These are phyloP conservation scores for Trididemnum nubilum DNA, from an alignment of 23 tunicate species.

Conservation along the genomic window DNA sequence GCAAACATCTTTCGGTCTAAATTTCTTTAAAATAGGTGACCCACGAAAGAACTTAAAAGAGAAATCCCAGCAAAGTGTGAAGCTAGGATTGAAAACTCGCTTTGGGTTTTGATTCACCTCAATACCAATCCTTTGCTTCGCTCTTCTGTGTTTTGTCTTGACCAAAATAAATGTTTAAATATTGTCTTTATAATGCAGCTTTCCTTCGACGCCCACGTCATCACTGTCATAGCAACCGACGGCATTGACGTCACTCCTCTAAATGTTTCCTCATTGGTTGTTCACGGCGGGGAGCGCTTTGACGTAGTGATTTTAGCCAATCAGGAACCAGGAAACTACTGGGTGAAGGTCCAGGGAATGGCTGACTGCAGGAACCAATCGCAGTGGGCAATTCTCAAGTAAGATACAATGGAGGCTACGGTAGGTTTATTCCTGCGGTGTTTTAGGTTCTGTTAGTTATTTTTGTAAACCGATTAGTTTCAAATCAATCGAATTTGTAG, in stretches of 20 bases:
- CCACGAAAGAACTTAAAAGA: too few relatives aligned
- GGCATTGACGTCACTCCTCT: conserved; percentile 72
- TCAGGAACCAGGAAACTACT: conserved; percentile 40
- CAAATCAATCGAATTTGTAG: too few relatives aligned
- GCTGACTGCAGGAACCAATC: conserved; percentile 83
- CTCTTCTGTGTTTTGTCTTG: too few relatives aligned
- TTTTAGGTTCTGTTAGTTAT: neutral
- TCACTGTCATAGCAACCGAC: conserved; percentile 75
- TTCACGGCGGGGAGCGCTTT: conserved; percentile 83
- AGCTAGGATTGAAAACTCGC: too few relatives aligned
- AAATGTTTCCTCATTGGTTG: conserved; percentile 59
- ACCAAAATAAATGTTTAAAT: too few relatives aligned
- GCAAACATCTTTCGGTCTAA: too few relatives aligned
- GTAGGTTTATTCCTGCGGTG: too few relatives aligned
- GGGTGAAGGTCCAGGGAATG: conserved; percentile 81
- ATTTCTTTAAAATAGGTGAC: too few relatives aligned
- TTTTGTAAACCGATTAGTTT: neutral
- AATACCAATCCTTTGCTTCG: too few relatives aligned
- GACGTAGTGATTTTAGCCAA: conserved; percentile 75
- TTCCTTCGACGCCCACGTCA: conserved; percentile 51
- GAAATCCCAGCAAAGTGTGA: too few relatives aligned
- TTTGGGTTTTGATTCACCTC: too few relatives aligned
- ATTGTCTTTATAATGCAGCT: conserved; percentile 45
- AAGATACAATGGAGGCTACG: neutral
- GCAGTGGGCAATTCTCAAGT: conserved; percentile 78